phyloP scores from a whole-genome alignment of 2,113 vertebrate genomes.

The Progne subis region DNA sequence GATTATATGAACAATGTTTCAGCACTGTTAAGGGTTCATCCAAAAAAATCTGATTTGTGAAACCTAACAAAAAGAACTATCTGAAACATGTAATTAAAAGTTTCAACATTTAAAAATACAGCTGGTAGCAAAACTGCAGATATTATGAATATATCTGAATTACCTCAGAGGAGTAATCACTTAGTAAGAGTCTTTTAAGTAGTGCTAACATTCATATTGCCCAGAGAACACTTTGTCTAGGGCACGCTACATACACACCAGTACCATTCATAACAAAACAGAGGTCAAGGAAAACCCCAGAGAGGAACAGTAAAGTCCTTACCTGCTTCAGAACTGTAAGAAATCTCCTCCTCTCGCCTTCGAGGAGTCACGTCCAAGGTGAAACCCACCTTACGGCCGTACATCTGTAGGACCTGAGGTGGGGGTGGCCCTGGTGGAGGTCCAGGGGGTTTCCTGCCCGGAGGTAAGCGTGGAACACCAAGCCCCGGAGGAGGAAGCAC shows the following conservation, averaged over 20 bases:
- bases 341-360: slow-evolving; percentile 78
- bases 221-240: background rate
- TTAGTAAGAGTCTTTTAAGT: background rate
- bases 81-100: background rate
- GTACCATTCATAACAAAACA: background rate
- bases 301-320: background rate
- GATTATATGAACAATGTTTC: background rate
- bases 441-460: slow-evolving; percentile 93
- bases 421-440: slow-evolving; percentile 95
- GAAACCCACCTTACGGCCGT: slow-evolving; percentile 83
- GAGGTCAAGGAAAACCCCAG: background rate
- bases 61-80: background rate
- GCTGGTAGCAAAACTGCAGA: background rate
- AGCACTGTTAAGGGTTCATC: background rate
- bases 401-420: slow-evolving; percentile 90
- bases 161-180: background rate
- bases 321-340: slow-evolving; percentile 85
- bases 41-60: background rate
- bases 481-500: slow-evolving; percentile 81
- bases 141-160: background rate
- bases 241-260: background rate
- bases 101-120: background rate
- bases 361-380: slow-evolving; percentile 72
- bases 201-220: background rate
- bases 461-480: slow-evolving; percentile 91